phyloP scores from a whole-genome alignment of 2,113 vertebrate genomes.

The Petromus typicus region DNA sequence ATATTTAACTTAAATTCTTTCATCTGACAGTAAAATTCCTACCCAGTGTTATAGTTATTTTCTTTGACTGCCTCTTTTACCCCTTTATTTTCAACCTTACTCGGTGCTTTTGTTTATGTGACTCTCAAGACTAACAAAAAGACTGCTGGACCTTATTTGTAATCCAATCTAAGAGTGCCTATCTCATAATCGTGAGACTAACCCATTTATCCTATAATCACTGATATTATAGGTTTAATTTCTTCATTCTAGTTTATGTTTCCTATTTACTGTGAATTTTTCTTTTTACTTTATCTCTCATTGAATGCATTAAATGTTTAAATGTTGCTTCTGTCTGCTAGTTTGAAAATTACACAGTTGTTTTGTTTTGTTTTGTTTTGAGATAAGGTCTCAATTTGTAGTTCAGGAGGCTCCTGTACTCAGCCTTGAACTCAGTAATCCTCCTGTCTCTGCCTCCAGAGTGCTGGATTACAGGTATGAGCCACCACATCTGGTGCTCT shows the following conservation, averaged over 20 bases:
- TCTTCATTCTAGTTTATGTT: not conserved
- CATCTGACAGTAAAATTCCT: slow-evolving; percentile 43
- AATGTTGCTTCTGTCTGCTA: not conserved
- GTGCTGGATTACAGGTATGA: too few relatives aligned
- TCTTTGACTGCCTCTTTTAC: slow-evolving; percentile 58
- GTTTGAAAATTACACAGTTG: slow-evolving; percentile 17
- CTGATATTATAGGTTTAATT: not conserved
- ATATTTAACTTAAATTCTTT: slow-evolving; percentile 58
- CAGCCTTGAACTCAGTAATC: too few relatives aligned
- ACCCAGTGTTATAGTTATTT: slow-evolving; percentile 41
- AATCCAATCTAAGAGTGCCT: not conserved
- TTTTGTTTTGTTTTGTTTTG: too few relatives aligned
- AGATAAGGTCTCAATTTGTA: too few relatives aligned
- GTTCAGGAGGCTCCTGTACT: too few relatives aligned
- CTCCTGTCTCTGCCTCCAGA: too few relatives aligned
- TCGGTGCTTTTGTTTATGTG: slow-evolving; percentile 20
- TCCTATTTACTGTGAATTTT: not conserved
- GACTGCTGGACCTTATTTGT: not conserved
- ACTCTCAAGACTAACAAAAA: not conserved
- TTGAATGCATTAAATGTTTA: not conserved
- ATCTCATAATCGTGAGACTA: slow-evolving; percentile 45
- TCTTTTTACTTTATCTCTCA: not conserved
- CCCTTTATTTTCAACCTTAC: slow-evolving; percentile 48
- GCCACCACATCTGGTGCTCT: too few relatives aligned
- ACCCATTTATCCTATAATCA: slow-evolving; percentile 11